These are phyloP conservation scores for Lepidonotus clava DNA, from an alignment of 2,888 invertebrate species.

Conservation along the genomic window DNA sequence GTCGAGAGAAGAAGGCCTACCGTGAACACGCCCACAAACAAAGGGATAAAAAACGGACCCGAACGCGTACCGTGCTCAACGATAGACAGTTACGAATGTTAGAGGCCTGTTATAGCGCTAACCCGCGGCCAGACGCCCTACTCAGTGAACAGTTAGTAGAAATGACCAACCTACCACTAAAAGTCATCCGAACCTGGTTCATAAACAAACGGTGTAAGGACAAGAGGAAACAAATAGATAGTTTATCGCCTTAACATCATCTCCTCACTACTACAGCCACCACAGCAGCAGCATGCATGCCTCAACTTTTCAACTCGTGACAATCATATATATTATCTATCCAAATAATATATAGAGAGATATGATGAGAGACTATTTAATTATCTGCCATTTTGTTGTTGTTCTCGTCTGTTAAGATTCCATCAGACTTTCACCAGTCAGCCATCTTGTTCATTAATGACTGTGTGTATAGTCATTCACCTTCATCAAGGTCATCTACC, in stretches of 20 bases:
- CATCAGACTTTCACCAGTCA: neutral
- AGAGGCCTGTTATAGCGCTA: slow-evolving; percentile 33
- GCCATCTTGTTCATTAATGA: neutral
- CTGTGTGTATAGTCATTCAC: neutral
- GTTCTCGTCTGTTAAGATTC: neutral
- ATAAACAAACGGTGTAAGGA: slow-evolving; percentile 36
- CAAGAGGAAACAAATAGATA: slow-evolving; percentile 27
- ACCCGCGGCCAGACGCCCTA: slow-evolving; percentile 33
- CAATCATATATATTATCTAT: too few relatives aligned
- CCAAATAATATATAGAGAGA: neutral
- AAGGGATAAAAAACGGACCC: slow-evolving; percentile 25
- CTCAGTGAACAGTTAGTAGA: slow-evolving; percentile 39
- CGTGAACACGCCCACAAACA: slow-evolving; percentile 22
- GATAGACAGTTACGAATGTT: slow-evolving; percentile 39
- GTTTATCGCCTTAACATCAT: slow-evolving; percentile 17
- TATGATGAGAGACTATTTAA: neutral
- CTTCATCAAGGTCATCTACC: neutral
- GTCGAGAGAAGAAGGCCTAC: slow-evolving; percentile 17
- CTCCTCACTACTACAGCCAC: too few relatives aligned
- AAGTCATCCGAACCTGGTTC: slow-evolving; percentile 36
- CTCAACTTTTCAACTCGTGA: neutral
- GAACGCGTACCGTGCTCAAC: slow-evolving; percentile 41
- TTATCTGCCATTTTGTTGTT: neutral
- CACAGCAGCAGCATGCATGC: neutral
- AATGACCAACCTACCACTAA: slow-evolving; percentile 38